Evolutionary conservation across 1,140 invertebrate species (phyloP), one percentile per base, ranked within the genome.

Genomic region (Hydropsyche tenuis): DNA sequence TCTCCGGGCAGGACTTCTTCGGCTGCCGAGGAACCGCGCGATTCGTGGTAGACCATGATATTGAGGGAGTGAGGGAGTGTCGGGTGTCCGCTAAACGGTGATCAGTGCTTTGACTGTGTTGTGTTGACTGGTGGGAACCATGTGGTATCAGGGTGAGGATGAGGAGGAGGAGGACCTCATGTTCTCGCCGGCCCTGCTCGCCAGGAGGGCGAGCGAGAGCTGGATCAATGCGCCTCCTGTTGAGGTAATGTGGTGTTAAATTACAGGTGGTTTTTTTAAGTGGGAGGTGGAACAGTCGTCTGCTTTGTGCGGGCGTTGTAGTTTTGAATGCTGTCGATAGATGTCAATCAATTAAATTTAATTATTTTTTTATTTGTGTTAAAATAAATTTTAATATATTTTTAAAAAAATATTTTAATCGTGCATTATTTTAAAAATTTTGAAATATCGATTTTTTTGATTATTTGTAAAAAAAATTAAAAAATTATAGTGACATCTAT

Each of bases 141-240:
- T 91, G 84, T 93, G 91, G 91, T 90, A 89, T 82, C 87, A 89
- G 78, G 82, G 82, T 23, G 85, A 88, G 65, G 90, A 90, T 72
- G 86, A 90, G 30, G 93, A 94, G 81, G 93, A 94, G 78, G 92
- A 93, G 81, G 91, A 93, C 78, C 86, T 94, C 76, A 87, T 93
- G 86, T 94, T 91, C 85, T 94, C 92, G 76, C 93, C 93, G 48
- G 93, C 93, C 45, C 86, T 94, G 48, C 88, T 94, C 86, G 92
- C 93, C 48, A 86, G 93, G 48, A 85, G 93, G 65, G 93, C 93
- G 23, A 93, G 92, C 14, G 93, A 94, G 79, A 93, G 92, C 79
- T 94, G 93, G 93, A 94, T 94, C 69, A 90, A 92, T 73, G 90
- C 92, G 62, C 92, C 92, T 79, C 92, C 92, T 37, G 88, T 92